Conservation (phyloP, 2,888 invertebrate genomes). For the Rhagonycha lutea region DNA sequence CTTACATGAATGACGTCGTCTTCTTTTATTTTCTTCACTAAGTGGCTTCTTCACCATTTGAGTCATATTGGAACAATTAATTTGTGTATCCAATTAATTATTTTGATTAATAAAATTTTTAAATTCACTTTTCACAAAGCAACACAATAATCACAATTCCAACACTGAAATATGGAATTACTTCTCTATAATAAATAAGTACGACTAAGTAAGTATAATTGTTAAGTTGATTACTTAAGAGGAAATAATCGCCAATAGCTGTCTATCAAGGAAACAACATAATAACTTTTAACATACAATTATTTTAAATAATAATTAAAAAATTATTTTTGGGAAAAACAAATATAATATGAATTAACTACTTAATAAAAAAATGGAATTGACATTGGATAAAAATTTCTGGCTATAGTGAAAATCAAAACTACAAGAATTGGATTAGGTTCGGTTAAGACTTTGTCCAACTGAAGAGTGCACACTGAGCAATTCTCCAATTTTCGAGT, state of each 20-base stretch:
- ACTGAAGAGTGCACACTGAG: too few species aligned
- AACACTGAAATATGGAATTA: not conserved
- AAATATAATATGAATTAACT: not conserved
- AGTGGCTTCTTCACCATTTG: not conserved
- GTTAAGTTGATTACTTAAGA: not conserved
- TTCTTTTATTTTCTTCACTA: not conserved
- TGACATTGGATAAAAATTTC: too few species aligned
- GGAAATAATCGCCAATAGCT: not conserved
- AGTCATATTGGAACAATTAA: not conserved
- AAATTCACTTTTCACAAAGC: not conserved
- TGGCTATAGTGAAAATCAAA: too few species aligned
- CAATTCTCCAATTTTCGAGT: too few species aligned
- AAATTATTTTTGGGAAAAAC: not conserved
- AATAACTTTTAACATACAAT: not conserved
- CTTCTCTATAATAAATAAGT: not conserved
- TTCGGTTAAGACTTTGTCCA: too few species aligned
- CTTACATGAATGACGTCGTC: not conserved
- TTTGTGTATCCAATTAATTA: not conserved
- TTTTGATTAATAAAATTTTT: not conserved
- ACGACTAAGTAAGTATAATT: not conserved
- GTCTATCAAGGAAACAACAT: not conserved
- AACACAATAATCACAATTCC: not conserved
- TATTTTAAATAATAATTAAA: not conserved
- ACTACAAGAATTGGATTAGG: too few species aligned
- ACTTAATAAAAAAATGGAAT: too few species aligned